Conservation (phyloP, 2,113 vertebrate genomes). For the Ia io region DNA sequence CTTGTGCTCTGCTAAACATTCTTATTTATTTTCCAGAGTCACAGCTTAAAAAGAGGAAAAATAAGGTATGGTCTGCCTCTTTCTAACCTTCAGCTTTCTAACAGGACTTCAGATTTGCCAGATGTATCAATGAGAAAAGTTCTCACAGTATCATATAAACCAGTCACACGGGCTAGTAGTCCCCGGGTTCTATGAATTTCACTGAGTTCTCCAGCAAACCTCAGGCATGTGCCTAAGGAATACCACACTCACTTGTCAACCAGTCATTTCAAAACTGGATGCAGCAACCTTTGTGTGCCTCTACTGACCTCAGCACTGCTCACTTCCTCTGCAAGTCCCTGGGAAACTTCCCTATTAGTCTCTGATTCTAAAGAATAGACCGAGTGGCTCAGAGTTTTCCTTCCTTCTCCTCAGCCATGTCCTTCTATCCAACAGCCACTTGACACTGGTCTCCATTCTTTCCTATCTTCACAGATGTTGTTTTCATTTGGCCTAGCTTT, state of each 20-base stretch:
- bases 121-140: background rate
- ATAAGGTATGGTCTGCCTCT: background rate
- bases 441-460: background rate
- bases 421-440: background rate
- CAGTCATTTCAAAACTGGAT: background rate
- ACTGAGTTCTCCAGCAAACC: background rate
- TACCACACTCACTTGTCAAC: background rate
- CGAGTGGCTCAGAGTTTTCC: background rate
- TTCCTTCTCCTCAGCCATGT: background rate
- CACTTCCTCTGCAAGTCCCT: background rate
- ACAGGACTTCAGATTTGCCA: background rate
- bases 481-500: background rate
- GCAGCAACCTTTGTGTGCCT: background rate
- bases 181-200: background rate
- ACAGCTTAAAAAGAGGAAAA: background rate
- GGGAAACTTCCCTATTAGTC: background rate
- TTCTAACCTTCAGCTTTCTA: background rate
- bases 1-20: background rate
- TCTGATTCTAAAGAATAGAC: background rate
- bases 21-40: background rate
- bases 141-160: background rate
- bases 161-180: background rate
- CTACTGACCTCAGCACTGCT: background rate
- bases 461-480: background rate
- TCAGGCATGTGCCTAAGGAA: background rate